phyloP scores from a whole-genome alignment of 2,888 invertebrate species.

The Mesorhabditis sp. region DNA sequence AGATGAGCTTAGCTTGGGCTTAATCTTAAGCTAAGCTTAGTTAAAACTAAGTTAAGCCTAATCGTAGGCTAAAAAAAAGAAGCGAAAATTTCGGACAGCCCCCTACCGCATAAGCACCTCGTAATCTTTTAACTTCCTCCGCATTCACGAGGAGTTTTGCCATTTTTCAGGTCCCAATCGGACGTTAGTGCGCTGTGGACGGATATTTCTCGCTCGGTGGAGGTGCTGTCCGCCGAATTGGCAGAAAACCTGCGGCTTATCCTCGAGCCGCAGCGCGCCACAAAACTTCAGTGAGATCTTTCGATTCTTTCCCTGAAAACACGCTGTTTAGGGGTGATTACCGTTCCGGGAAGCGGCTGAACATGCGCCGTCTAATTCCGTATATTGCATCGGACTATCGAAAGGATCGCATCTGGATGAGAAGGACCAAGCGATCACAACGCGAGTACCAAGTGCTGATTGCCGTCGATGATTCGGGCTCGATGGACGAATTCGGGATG shows the following conservation, averaged over 20 bases:
- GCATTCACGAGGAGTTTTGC: too few relatives aligned
- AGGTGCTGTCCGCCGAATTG: conserved; percentile 73
- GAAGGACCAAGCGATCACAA: conserved; percentile 88
- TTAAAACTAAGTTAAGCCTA: too few relatives aligned
- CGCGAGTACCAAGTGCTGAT: conserved; percentile 76
- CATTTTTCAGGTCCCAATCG: too few relatives aligned
- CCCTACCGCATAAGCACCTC: too few relatives aligned
- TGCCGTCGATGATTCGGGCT: conserved; percentile 71
- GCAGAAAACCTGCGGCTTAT: conserved; percentile 90
- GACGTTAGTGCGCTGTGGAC: conserved; percentile 31
- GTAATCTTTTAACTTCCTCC: too few relatives aligned
- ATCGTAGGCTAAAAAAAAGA: too few relatives aligned
- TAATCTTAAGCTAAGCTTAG: too few relatives aligned
- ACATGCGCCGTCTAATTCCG: conserved; percentile 95
- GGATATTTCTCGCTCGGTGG: conserved; percentile 41
- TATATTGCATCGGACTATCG: conserved; percentile 98
- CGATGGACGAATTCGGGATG: conserved; percentile 65
- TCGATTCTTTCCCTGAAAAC: neutral
- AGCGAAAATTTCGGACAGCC: too few relatives aligned
- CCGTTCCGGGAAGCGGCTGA: conserved; percentile 89
- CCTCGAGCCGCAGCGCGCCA: conserved; percentile 88
- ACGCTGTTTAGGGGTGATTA: conserved; percentile 75
- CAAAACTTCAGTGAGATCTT: conserved; percentile 69
- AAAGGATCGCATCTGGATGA: conserved; percentile 97
- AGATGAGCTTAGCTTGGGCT: too few relatives aligned